Evolutionary conservation across 2,113 vertebrate species (phyloP).

Genomic region (Ciconia maguari): DNA sequence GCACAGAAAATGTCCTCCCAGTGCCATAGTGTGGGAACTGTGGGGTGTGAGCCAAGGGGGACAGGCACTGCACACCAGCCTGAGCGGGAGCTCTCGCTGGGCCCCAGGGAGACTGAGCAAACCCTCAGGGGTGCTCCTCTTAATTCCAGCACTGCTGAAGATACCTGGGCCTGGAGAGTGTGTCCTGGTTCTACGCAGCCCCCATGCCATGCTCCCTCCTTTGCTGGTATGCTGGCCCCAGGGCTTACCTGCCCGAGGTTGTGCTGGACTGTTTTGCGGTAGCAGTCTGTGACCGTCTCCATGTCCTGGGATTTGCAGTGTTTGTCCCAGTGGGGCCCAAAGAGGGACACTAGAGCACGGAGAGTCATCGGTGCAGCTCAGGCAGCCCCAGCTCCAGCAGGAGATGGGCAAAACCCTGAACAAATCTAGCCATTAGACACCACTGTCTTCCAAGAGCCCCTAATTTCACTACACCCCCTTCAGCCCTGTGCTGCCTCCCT

Average conservation of each 20-base stretch:
- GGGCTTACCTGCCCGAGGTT: neutral
- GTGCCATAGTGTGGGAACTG: neutral
- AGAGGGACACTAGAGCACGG: neutral
- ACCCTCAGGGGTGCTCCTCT: neutral
- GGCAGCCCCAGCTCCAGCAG: neutral
- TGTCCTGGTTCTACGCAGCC: rapidly evolving
- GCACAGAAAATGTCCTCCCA: neutral
- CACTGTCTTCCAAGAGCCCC: neutral
- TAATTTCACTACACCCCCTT: neutral
- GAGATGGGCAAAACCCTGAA: neutral
- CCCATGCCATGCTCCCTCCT: neutral
- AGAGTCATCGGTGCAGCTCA: neutral
- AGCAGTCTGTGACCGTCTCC: neutral
- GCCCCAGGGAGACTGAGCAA: neutral
- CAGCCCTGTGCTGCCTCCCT: neutral
- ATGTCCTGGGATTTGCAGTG: neutral
- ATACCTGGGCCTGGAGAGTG: neutral
- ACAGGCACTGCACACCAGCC: neutral
- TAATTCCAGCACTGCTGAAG: neutral
- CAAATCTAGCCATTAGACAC: neutral
- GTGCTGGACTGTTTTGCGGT: neutral
- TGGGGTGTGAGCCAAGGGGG: neutral
- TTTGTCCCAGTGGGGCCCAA: neutral
- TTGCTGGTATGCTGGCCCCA: rapidly evolving
- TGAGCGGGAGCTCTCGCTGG: neutral